Evolutionary conservation across 2,888 invertebrate species (phyloP).

Genomic region (Esperia sulphurella): DNA sequence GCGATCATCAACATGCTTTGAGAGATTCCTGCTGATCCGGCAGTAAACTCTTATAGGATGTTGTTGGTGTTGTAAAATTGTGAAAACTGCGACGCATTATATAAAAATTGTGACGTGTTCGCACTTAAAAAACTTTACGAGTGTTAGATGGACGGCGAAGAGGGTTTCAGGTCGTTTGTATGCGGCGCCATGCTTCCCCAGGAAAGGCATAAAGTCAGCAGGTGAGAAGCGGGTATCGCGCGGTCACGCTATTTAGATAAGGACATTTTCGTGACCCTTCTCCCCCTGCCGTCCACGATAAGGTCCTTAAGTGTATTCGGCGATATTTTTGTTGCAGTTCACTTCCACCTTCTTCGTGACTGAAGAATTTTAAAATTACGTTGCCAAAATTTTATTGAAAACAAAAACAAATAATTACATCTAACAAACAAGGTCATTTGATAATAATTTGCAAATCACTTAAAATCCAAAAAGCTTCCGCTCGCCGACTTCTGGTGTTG

Average conservation of each 20-base stretch:
- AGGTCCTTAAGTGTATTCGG: conserved; percentile 39
- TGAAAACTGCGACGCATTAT: conserved; percentile 44
- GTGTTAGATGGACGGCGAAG: conserved; percentile 42
- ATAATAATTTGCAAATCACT: conserved; percentile 75
- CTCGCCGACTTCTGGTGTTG: conserved; percentile 59
- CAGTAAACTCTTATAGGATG: too few relatives aligned
- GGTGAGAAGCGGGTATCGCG: conserved; percentile 66
- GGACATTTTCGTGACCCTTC: conserved; percentile 60
- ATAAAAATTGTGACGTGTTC: conserved; percentile 36
- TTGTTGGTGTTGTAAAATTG: conserved; percentile 1
- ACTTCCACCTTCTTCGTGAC: conserved; percentile 14
- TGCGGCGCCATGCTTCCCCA: conserved; percentile 57
- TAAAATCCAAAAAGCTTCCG: conserved; percentile 70
- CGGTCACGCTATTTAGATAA: conserved; percentile 76
- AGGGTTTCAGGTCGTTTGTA: conserved; percentile 63
- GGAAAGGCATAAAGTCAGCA: conserved; percentile 70
- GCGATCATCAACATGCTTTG: too few relatives aligned
- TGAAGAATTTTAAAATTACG: not conserved
- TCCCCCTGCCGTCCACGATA: conserved; percentile 42
- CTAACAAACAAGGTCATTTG: conserved; percentile 68
- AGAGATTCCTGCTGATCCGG: too few relatives aligned
- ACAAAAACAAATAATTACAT: conserved; percentile 36
- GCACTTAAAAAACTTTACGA: conserved; percentile 52
- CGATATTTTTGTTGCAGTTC: conserved; percentile 34
- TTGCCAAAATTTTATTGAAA: conserved; percentile 4